Conservation (phyloP, 2,113 vertebrate species). For the Prionailurus viverrinus region DNA sequence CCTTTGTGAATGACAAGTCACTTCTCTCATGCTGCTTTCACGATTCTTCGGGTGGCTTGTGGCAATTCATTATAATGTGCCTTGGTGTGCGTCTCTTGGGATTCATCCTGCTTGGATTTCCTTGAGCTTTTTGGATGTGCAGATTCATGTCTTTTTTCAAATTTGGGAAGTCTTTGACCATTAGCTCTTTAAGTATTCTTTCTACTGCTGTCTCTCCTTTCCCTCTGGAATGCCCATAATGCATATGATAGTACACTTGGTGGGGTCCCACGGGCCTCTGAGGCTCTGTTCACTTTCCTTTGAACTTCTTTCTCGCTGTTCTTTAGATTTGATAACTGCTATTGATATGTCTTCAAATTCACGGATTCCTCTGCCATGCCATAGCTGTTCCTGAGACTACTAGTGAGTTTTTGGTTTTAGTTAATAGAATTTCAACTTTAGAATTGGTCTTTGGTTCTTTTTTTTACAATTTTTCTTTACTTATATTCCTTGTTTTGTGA, state of each 20-base stretch:
- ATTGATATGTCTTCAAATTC: background rate
- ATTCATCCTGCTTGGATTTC: background rate
- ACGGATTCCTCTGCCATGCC: background rate
- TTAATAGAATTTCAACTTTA: background rate
- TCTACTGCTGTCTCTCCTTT: background rate
- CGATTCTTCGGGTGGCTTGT: background rate
- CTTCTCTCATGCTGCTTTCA: background rate
- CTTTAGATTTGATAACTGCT: background rate
- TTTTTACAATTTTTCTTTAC: background rate
- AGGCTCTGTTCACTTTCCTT: background rate
- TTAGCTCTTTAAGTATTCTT: background rate
- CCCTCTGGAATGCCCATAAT: too few species aligned
- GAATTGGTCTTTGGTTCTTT: background rate
- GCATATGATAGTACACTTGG: background rate
- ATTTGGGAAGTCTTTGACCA: background rate
- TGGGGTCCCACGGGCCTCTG: background rate
- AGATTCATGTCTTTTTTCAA: background rate
- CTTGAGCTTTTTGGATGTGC: background rate
- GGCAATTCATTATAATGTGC: background rate
- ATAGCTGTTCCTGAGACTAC: background rate
- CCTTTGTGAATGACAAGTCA: background rate
- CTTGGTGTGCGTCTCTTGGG: background rate
- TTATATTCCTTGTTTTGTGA: background rate
- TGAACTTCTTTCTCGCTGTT: background rate
- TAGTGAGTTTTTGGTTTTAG: background rate